These are phyloP conservation scores for Archilochus colubris DNA, from an alignment of 2,113 vertebrate genomes.

Conservation along the genomic window DNA sequence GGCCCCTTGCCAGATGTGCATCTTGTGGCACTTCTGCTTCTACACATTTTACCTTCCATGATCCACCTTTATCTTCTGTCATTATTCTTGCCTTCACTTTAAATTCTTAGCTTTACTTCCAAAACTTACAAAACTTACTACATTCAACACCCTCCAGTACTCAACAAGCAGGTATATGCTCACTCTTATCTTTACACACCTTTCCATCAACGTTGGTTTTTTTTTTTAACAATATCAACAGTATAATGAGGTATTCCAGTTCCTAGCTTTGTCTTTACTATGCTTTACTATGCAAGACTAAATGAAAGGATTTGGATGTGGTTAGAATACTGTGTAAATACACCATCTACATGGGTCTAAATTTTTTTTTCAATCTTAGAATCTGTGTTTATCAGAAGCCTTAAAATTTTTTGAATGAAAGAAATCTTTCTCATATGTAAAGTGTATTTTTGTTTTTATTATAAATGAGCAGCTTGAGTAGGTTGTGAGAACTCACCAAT, in stretches of 20 bases:
- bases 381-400: background rate
- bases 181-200: background rate
- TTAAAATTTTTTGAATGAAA: background rate
- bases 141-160: background rate
- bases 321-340: background rate
- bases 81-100: background rate
- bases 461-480: background rate
- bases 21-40: background rate
- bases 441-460: background rate
- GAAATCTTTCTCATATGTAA: background rate
- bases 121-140: background rate
- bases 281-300: background rate
- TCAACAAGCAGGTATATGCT: background rate
- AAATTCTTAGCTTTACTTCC: background rate
- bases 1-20: background rate
- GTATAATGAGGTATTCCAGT: background rate
- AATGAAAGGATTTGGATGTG: background rate
- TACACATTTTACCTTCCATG: background rate
- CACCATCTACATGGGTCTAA: rapidly evolving
- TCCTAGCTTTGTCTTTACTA: background rate
- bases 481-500: background rate
- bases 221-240: background rate
- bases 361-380: background rate
- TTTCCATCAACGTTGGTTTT: background rate
- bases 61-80: background rate